phyloP scores from a whole-genome alignment of 2,797 vertebrate genomes.

The Phalloptychus januarius region DNA sequence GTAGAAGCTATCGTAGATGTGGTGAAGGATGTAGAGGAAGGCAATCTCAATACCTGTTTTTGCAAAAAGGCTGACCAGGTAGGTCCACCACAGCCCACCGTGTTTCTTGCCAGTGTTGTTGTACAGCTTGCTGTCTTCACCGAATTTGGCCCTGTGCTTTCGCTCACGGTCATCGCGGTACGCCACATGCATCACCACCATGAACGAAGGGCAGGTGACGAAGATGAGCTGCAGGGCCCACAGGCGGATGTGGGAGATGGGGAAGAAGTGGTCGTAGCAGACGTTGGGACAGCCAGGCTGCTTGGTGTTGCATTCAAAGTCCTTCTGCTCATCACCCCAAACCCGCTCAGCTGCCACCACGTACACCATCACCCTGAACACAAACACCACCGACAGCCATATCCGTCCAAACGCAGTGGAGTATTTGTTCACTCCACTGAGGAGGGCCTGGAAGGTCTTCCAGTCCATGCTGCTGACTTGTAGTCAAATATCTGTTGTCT shows the following conservation, averaged over 20 bases:
- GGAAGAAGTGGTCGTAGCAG: conserved; percentile 94
- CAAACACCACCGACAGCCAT: conserved; percentile 97
- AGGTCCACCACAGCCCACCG: conserved; percentile 99
- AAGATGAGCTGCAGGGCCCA: conserved; percentile 99
- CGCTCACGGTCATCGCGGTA: conserved; percentile 93
- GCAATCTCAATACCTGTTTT: conserved; percentile 89
- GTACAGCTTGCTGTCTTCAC: conserved; percentile 85
- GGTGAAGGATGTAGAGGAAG: conserved; percentile 95
- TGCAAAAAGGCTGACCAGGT: conserved; percentile 90
- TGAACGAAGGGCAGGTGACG: conserved; percentile 93
- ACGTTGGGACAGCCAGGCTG: conserved; percentile 96
- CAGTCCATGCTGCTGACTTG: conserved; percentile 88
- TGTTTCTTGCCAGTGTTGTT: conserved; percentile 91
- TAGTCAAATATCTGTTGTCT: conserved; percentile 30
- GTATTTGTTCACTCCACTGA: conserved; percentile 96
- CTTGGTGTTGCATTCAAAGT: conserved; percentile 96
- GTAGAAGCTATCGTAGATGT: conserved; percentile 91
- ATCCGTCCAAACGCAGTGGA: conserved; percentile 94
- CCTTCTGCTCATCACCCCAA: conserved; percentile 97
- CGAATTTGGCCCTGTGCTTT: conserved; percentile 84
- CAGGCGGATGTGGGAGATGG: conserved; percentile 96
- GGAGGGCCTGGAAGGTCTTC: conserved; percentile 91
- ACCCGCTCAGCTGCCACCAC: conserved; percentile 96
- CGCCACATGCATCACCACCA: conserved; percentile 97
- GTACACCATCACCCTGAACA: conserved; percentile 95